phyloP scores from a whole-genome alignment of 2,797 vertebrate species.

The Anolis apletophallus region DNA sequence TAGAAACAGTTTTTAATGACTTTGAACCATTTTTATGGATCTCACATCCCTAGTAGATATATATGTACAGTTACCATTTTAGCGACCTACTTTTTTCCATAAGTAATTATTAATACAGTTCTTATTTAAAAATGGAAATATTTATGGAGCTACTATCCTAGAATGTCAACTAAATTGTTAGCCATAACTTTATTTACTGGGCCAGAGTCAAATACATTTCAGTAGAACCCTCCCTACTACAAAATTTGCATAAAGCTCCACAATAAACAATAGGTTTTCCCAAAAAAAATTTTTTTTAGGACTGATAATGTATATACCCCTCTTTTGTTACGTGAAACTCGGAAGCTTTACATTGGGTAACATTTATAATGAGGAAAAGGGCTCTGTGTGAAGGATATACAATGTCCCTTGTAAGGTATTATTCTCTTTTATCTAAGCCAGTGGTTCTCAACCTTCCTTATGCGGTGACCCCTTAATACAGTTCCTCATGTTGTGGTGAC shows the following conservation, averaged over 20 bases:
- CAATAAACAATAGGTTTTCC: background rate
- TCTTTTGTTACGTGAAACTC: background rate
- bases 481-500: too few species aligned
- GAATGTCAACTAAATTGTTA: background rate
- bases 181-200: background rate
- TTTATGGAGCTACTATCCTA: background rate
- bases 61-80: background rate
- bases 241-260: background rate
- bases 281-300: background rate
- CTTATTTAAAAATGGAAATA: background rate
- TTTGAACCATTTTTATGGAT: too few species aligned
- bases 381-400: conserved; percentile 2
- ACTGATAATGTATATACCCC: background rate
- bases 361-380: background rate
- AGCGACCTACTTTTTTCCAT: rapidly evolving
- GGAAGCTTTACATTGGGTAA: conserved; percentile 17
- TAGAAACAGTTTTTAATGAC: too few species aligned
- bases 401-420: conserved; percentile 18
- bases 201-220: background rate
- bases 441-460: too few species aligned
- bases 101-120: background rate
- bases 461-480: too few species aligned
- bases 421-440: conserved; percentile 25
- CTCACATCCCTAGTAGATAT: too few species aligned
- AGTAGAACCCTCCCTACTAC: too few species aligned